Evolutionary conservation across 53 echinoderm and acorn worm genomes (phyloP), one percentile per base, ranked within the genome.

Genomic region (Temnopleurus reevesii): DNA sequence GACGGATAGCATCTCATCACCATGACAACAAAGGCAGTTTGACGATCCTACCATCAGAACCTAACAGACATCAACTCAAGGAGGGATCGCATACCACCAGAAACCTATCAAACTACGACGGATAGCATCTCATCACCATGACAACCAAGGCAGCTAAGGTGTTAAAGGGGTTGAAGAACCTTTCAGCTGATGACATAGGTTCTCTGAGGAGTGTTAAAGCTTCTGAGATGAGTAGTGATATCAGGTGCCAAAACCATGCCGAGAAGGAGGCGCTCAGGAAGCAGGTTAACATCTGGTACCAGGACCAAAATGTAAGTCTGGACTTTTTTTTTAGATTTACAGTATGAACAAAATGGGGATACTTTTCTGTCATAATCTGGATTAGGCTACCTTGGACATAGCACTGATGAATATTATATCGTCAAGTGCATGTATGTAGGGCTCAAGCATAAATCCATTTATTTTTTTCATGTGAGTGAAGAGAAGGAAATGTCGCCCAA

Each of bases 181-280:
- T 95, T 0, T 51, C 90, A 15, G 82, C 91, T 13, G 94, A 97
- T 83, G 93, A 97, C 45, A 91, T 97, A 34, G 94, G 95, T 5
- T 44, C 46, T n/a, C 56, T 97, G 31, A 81, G 90, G 89, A 83
- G 91, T 46, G 91, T 90, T 8, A 91, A 92, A 15, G 89, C 89
- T 41, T 94, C 97, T n/a, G 97, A 97, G 66, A 54, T 94, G 47
- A 92, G 92, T 8, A 89, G 94, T 5, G 89, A 88, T 27, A 94
- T 97, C 9, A 82, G 89, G 66, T 93, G 93, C 63, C 85, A 91
- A 85, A 97, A 97, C 63, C 97, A 95, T 54, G 93, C 97, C 38
- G 84, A 93, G 54, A 82, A 90, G 17, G 91, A 93, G 30, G 58
- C 87, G 3, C 45, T 93, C 18, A 86, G 89, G 59, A 95, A 90